Conservation (phyloP, 2,113 vertebrate species). For the Gymnobelideus leadbeateri region DNA sequence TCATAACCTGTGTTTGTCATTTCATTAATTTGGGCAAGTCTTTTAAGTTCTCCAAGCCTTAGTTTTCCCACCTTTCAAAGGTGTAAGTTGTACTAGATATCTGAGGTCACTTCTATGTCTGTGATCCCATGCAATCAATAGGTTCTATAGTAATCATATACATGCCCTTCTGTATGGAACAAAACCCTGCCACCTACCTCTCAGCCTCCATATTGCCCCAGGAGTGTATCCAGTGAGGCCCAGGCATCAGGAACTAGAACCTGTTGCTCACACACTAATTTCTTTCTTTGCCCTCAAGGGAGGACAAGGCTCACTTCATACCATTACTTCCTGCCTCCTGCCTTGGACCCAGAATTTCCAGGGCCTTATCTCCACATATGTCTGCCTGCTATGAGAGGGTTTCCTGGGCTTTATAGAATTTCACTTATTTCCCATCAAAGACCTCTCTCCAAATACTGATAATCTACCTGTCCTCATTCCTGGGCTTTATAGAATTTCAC, state of each 20-base stretch:
- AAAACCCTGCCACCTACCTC: background rate
- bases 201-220: background rate
- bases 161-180: background rate
- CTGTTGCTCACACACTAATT: rapidly evolving
- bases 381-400: background rate
- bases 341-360: background rate
- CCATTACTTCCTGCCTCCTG: background rate
- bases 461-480: background rate
- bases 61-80: background rate
- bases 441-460: background rate
- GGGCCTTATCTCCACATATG: background rate
- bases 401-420: background rate
- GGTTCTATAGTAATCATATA: background rate
- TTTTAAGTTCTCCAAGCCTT: background rate
- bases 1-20: background rate
- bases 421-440: background rate
- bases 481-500: background rate
- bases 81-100: background rate
- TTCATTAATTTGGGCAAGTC: background rate
- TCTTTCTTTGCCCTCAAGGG: background rate
- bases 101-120: background rate
- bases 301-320: background rate
- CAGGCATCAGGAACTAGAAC: background rate
- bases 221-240: background rate
- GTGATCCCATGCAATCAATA: background rate